Evolutionary conservation across 2,113 vertebrate species (phyloP), one percentile per base, ranked within the genome.

Genomic region (Gila orcuttii): DNA sequence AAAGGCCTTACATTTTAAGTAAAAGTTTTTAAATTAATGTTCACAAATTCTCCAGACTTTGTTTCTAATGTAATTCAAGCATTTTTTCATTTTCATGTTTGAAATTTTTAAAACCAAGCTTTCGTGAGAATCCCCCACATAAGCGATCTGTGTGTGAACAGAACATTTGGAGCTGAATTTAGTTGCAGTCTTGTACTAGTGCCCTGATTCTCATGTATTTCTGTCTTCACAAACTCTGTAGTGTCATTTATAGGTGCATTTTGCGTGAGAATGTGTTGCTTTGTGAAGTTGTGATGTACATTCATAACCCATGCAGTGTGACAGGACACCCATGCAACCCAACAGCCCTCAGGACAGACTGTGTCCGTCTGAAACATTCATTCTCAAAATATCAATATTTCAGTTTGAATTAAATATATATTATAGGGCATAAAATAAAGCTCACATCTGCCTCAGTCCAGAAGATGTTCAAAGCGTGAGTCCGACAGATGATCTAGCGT

Each of bases 281-380:
- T 78, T 23, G 28, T 57, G 50, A 71, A 23, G 68, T 73, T n/a
- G 36, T n/a, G 23, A 15, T 55, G 19, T 21, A 39, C 10, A 23
- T 78, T 73, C 36, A 36, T 36, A 73, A 21, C 68, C 36, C 23
- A 55, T 19, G 52, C 52, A 45, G 39, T 15, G 23, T 45, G 39
- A 74, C 64, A 21, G 17, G 2, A 33, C 31, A 36, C 52, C 71
- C 82, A 74, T 12, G 28, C 28, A 69, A 33, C 2, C 66, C 33
- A 62, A 3, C 66, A 42, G 79, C 59, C 76, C 85, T 86, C 45
- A 66, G 47, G 82, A 79, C 17, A 82, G 74, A 86, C 68, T 23
- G 76, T 71, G 47, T 76, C 50, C 52, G 23, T 86, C 33, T 86
- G 68, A 88, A 87, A 86, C 82, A 86, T 84, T 89, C 7, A 89